Conservation (phyloP, 2,113 vertebrate genomes). For the Merops nubicus region DNA sequence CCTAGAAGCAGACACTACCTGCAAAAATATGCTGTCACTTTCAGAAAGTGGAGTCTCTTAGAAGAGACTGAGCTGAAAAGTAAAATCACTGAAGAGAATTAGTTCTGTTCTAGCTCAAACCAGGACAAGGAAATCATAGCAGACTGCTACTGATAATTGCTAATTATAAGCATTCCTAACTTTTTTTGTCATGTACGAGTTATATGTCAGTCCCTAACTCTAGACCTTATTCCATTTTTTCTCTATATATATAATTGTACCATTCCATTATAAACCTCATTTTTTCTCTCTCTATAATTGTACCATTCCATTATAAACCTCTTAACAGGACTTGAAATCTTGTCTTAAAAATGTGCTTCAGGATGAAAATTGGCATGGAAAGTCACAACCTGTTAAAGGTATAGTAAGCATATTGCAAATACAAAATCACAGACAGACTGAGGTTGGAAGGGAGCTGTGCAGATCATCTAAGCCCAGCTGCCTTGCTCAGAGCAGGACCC, state of each 20-base stretch:
- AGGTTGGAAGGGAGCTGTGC: not conserved
- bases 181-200: not conserved
- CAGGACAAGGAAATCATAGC: slow-evolving; percentile 17
- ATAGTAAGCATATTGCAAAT: not conserved
- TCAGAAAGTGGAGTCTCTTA: no score
- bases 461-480: not conserved
- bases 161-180: not conserved
- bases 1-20: no score
- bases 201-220: not conserved
- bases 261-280: not conserved
- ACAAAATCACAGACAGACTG: not conserved
- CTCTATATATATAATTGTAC: not conserved
- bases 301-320: not conserved
- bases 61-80: no score
- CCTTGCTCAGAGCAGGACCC: not conserved
- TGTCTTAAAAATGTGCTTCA: not conserved
- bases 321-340: not conserved
- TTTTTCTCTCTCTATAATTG: no score
- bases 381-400: not conserved
- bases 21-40: no score
- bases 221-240: not conserved
- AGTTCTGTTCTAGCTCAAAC: no score
- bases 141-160: slow-evolving; percentile 13
- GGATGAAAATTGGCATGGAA: not conserved
- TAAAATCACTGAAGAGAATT: no score